Evolutionary conservation across 2,888 invertebrate genomes (phyloP), one percentile per base, ranked within the genome.

Genomic region (Aethes cnicana): DNA sequence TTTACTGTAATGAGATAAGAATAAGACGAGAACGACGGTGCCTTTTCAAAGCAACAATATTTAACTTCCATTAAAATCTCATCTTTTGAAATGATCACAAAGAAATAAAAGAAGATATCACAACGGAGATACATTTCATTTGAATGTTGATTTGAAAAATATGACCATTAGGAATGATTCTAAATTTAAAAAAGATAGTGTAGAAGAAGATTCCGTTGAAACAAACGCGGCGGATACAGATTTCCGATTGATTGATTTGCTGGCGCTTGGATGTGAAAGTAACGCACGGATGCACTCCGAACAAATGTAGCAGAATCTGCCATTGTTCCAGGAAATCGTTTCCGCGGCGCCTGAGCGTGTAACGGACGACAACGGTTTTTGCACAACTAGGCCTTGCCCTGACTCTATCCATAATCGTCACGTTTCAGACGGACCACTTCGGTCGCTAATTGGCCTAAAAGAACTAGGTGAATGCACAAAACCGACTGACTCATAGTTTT

Each of bases 351-450:
- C 60, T 65, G 33, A 64, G 59, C 68, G 67, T 60, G 66, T 83
- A 83, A 81, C 82, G 82, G 81, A 63, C 68, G 65, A 63, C 74
- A 79, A 82, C 78, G 80, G 81, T 74, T 80, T 81, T 79, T 76
- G 81, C 77, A 82, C 80, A 82, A 77, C 68, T 77, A 72, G 77
- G 79, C 70, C 75, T 78, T 67, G 64, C 62, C 62, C 67, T 69
- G 71, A 68, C 70, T 62, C 64, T 62, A 63, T 62, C 64, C 61
- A 63, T 66, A 62, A 70, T 71, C 63, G 68, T 72, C 74, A 73
- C 69, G 74, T 73, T 65, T 63, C 58, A 61, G 56, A 59, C 66
- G 65, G 69, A 68, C 65, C 62, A 66, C 56, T 67, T 62, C 20
- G 30, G 41, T 35, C 36, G 42, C 53, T 56, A 58, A 56, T 53